Conservation (phyloP, 2,113 vertebrate genomes). For the Chinchilla lanigera region DNA sequence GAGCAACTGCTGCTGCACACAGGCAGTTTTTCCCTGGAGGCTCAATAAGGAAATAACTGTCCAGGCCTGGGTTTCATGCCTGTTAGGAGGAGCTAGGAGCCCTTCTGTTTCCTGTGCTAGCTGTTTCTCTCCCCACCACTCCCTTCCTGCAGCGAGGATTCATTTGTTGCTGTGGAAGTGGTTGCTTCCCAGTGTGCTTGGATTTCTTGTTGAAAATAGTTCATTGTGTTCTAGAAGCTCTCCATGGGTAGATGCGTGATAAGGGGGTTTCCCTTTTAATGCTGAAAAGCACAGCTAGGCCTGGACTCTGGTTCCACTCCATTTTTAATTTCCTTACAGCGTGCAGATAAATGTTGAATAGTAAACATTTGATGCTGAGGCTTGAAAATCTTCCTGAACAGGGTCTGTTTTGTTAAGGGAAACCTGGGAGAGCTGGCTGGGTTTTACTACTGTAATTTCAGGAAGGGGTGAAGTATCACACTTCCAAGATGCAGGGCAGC, state of each 20-base stretch:
- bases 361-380: constrained; percentile 42
- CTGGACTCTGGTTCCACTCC: neutral
- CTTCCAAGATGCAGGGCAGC: neutral
- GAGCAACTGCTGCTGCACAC: constrained; percentile 62
- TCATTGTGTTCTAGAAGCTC: constrained; percentile 41
- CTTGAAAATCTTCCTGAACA: constrained; percentile 45
- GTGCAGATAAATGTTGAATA: constrained; percentile 59
- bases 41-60: constrained; percentile 76
- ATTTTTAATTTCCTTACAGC: constrained; percentile 54
- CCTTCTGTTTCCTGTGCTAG: constrained; percentile 78
- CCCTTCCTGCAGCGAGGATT: neutral
- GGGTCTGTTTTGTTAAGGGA: neutral
- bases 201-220: constrained; percentile 36
- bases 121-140: constrained; percentile 24
- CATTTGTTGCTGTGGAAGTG: constrained; percentile 34
- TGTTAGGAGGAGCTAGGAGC: constrained; percentile 73
- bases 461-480: neutral
- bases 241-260: neutral
- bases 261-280: neutral
- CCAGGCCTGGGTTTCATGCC: constrained; percentile 74
- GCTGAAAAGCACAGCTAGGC: neutral
- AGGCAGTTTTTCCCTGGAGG: constrained; percentile 75
- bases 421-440: neutral
- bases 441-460: neutral
- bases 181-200: constrained; percentile 47